Conservation (phyloP, 2,888 invertebrate species). For the Cephonodes hylas region DNA sequence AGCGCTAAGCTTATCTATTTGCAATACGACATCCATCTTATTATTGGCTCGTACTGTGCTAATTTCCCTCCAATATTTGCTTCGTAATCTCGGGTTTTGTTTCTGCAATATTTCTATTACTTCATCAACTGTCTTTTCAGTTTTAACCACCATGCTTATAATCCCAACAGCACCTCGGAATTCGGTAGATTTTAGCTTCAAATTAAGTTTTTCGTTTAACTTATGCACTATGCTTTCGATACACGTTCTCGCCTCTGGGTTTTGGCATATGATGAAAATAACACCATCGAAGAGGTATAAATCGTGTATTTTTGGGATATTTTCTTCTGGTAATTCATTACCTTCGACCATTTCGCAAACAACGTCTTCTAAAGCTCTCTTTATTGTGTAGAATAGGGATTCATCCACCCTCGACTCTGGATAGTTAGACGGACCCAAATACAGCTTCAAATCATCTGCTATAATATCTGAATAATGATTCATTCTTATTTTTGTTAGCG, state of each 20-base stretch:
- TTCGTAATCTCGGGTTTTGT: conserved; percentile 63
- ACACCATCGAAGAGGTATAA: conserved; percentile 72
- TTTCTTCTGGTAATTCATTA: conserved; percentile 32
- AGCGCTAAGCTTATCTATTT: conserved; percentile 71
- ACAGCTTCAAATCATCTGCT: conserved; percentile 66
- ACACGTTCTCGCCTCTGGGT: conserved; percentile 52
- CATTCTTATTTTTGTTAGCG: conserved; percentile 56
- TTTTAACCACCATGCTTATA: conserved; percentile 59
- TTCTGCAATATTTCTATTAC: conserved; percentile 55
- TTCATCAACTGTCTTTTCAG: conserved; percentile 51
- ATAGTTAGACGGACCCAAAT: conserved; percentile 64
- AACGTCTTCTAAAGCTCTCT: conserved; percentile 53
- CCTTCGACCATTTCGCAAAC: conserved; percentile 42
- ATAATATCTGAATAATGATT: conserved; percentile 66
- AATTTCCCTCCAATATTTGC: conserved; percentile 69
- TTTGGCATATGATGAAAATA: conserved; percentile 65
- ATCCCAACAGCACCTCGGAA: conserved; percentile 74
- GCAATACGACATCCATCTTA: conserved; percentile 59
- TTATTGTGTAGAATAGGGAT: conserved; percentile 51
- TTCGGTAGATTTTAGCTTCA: conserved; percentile 60
- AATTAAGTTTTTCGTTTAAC: conserved; percentile 45
- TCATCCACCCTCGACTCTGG: conserved; percentile 67
- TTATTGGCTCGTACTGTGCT: conserved; percentile 49
- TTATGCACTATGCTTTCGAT: conserved; percentile 44
- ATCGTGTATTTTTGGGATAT: conserved; percentile 61